Evolutionary conservation across 1,140 invertebrate genomes (phyloP).

Genomic region (Euglossa dilemma): DNA sequence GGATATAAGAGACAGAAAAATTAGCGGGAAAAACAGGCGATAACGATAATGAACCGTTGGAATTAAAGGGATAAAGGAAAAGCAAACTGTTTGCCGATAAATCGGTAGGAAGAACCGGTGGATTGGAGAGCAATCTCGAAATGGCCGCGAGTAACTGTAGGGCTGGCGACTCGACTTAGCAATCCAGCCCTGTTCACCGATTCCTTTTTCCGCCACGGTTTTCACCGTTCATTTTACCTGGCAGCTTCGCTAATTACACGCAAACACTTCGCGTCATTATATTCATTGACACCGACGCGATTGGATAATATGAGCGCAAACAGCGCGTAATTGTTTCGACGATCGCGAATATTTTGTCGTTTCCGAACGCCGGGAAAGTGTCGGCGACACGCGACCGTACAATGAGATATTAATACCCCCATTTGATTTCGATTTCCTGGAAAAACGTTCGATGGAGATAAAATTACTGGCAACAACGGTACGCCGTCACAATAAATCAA

Average conservation of each 20-base stretch:
- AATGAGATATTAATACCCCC: slow-evolving; percentile 82
- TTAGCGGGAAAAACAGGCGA: no score
- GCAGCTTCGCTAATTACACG: slow-evolving; percentile 55
- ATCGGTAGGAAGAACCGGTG: no score
- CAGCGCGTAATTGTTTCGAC: slow-evolving; percentile 62
- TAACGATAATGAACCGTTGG: no score
- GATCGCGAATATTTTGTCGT: slow-evolving; percentile 64
- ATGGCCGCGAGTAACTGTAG: no score
- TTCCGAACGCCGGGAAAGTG: slow-evolving; percentile 72
- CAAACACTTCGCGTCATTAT: slow-evolving; percentile 56
- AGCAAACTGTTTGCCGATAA: no score
- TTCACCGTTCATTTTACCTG: slow-evolving; percentile 21
- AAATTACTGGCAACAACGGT: slow-evolving; percentile 79
- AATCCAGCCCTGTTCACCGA: background rate
- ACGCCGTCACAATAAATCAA: slow-evolving; percentile 75
- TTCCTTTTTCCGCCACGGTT: background rate
- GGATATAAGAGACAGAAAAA: no score
- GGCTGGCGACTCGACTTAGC: slow-evolving; percentile 13
- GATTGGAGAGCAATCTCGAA: no score
- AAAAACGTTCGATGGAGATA: slow-evolving; percentile 81
- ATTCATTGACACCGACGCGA: slow-evolving; percentile 61
- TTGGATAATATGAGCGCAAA: slow-evolving; percentile 61
- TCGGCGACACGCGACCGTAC: slow-evolving; percentile 76
- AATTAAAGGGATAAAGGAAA: no score
- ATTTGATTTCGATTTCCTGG: slow-evolving; percentile 81